These are phyloP conservation scores for Trachythela sp. DNA, from an alignment of 64 coral and sea anemone species.

Conservation along the genomic window DNA sequence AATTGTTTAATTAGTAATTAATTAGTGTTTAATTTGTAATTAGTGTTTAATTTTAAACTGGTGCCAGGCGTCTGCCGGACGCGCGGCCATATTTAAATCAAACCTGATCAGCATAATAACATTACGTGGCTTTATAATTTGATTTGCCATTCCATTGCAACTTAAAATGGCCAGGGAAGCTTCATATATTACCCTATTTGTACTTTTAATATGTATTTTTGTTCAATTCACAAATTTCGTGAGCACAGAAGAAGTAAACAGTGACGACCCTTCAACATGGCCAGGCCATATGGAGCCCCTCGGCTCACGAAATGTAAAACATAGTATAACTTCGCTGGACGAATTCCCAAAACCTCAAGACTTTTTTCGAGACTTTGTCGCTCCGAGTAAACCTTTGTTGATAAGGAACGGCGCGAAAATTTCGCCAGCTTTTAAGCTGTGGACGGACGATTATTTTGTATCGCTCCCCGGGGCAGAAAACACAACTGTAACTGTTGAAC, in stretches of 20 bases:
- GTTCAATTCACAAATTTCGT: not conserved
- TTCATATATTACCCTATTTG: not conserved
- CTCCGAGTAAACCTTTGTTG: slow-evolving; percentile 55
- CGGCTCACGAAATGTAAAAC: slow-evolving; percentile 56
- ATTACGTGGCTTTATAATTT: not conserved
- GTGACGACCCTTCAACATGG: slow-evolving; percentile 26
- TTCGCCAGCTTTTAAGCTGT: slow-evolving; percentile 64
- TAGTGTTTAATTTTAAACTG: not conserved
- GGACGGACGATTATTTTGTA: slow-evolving; percentile 87
- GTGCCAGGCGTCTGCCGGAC: not conserved
- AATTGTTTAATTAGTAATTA: no score
- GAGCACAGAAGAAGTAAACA: slow-evolving; percentile 2
- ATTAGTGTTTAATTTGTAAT: not conserved
- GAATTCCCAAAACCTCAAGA: slow-evolving; percentile 56
- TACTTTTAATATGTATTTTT: not conserved
- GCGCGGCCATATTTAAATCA: not conserved
- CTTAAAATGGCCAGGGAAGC: not conserved
- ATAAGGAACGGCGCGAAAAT: slow-evolving; percentile 84
- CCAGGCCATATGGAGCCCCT: slow-evolving; percentile 84
- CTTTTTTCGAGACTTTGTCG: slow-evolving; percentile 68
- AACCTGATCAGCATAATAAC: not conserved
- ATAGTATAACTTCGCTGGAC: slow-evolving; percentile 49
- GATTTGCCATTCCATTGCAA: not conserved
- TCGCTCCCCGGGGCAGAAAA: slow-evolving; percentile 48
- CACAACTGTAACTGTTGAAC: slow-evolving; percentile 58